Evolutionary conservation across 2,797 vertebrate genomes (phyloP).

Genomic region (Danionella dracula): DNA sequence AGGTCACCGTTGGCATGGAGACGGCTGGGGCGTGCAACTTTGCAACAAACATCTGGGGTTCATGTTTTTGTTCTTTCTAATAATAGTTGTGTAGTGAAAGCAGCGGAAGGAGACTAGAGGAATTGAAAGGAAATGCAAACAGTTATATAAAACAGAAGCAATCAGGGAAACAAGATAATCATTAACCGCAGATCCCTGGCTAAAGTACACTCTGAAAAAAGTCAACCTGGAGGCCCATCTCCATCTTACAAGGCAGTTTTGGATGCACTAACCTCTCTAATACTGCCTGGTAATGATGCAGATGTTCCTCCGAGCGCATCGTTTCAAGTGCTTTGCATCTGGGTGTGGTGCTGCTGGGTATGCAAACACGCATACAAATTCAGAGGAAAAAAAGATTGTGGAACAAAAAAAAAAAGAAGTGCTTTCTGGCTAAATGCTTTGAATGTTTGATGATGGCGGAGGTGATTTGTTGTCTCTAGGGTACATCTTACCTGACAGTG

Average conservation of each 20-base stretch:
- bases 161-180: not conserved
- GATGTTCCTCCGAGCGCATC: conserved; percentile 60
- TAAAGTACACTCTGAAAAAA: not conserved
- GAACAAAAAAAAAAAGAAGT: not conserved
- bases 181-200: conserved; percentile 11
- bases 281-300: conserved; percentile 96
- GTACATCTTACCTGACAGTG: conserved; percentile 89
- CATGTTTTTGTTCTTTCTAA: not conserved
- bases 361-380: not conserved
- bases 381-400: not conserved
- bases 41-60: conserved; percentile 3
- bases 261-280: conserved; percentile 81
- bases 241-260: conserved; percentile 93
- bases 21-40: conserved; percentile 17
- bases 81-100: not conserved
- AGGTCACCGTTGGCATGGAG: conserved; percentile 14
- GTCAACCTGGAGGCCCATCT: conserved; percentile 60
- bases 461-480: conserved; percentile 61
- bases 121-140: not conserved
- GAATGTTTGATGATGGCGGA: not conserved
- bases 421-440: not conserved
- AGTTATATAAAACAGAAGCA: conserved; percentile 1
- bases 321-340: conserved; percentile 17
- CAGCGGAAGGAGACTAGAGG: not conserved
- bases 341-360: not conserved